Base-by-base conservation (phyloP, 2,113 vertebrate species). In the Copsychus sechellarum region DNA sequence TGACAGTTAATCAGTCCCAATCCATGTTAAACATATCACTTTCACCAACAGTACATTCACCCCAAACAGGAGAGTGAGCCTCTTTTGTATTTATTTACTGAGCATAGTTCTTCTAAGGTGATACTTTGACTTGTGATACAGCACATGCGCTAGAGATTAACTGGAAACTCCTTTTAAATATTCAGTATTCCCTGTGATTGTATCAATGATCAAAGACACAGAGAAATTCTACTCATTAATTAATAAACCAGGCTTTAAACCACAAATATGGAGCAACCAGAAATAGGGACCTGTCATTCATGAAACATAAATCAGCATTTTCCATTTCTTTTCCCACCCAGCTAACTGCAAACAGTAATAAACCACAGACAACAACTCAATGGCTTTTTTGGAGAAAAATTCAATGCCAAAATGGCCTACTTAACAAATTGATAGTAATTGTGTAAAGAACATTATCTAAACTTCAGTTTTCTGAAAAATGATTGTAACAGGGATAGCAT, bases 131-230 rank as follows among this genome's bases (percentile, higher is more conserved):
- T 91, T 87, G 57, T 65, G 48, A 77, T 62, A 54, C 23, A 85
- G 78, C 53, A 50, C 22, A 14, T 58, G 54, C 57, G 50, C 81
- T 57, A 62, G 24, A 73, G 47, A 91, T 90, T 78, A 86, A 73
- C 66, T 86, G 56, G 42, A 82, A 94, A 81, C 36, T 26, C 33
- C 47, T 88, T 84, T 66, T 33, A 94, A 91, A 95, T 86, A 94
- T 80, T 94, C 74, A 91, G 28, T 80, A 85, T 90, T 88, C 85
- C 74, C 31, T 73, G 45, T 77, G 82, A 90, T 62, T 90, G 34
- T 43, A 86, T 33, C 82, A 56, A 8, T 88, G 90, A 97, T 95
- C 92, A 95, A 96, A 96, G 92, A 56, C 9, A 42, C 11, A 83
- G 76, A 95, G 81, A 93, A 88, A 77, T 77, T 65, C 43, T 81